phyloP scores from a whole-genome alignment of 2,113 vertebrate species.

The Caranx ignobilis region DNA sequence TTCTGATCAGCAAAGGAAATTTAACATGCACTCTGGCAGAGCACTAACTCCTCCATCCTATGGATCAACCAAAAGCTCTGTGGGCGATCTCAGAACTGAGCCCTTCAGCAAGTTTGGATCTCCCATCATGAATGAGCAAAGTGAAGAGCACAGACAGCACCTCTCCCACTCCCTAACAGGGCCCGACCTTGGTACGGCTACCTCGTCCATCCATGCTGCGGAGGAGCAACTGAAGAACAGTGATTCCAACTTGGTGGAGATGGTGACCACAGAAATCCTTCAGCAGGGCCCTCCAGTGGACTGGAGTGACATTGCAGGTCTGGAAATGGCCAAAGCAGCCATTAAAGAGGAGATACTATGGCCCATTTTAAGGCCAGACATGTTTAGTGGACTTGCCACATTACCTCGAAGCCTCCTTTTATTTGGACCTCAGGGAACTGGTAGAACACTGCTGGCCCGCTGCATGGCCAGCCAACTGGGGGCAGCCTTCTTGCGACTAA shows the following conservation, averaged over 20 bases:
- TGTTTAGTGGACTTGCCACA: constrained; percentile 94
- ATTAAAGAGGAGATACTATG: constrained; percentile 99
- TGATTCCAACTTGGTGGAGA: constrained; percentile 95
- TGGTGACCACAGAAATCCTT: constrained; percentile 97
- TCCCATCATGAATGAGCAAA: constrained; percentile 90
- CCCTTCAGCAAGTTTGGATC: constrained; percentile 94
- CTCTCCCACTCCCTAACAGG: constrained; percentile 91
- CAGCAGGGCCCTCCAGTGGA: constrained; percentile 94
- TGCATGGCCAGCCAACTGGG: constrained; percentile 98
- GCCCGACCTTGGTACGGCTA: constrained; percentile 91
- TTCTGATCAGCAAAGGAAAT: constrained; percentile 96
- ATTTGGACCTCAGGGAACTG: constrained; percentile 98
- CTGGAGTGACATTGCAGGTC: constrained; percentile 97
- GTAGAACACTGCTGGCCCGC: constrained; percentile 94
- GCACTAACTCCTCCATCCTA: constrained; percentile 94
- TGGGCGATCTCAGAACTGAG: constrained; percentile 90
- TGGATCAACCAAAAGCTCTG: constrained; percentile 91
- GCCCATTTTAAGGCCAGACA: constrained; percentile 97
- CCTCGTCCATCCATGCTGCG: constrained; percentile 94
- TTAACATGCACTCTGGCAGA: constrained; percentile 92
- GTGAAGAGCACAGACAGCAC: constrained; percentile 93
- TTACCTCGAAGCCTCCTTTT: constrained; percentile 97
- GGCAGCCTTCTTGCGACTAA: constrained; percentile 94
- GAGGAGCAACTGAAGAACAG: constrained; percentile 98
- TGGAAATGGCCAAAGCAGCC: constrained; percentile 95